These are phyloP conservation scores for Pogonophryne albipinna DNA, from an alignment of 2,797 vertebrate species.

Conservation along the genomic window DNA sequence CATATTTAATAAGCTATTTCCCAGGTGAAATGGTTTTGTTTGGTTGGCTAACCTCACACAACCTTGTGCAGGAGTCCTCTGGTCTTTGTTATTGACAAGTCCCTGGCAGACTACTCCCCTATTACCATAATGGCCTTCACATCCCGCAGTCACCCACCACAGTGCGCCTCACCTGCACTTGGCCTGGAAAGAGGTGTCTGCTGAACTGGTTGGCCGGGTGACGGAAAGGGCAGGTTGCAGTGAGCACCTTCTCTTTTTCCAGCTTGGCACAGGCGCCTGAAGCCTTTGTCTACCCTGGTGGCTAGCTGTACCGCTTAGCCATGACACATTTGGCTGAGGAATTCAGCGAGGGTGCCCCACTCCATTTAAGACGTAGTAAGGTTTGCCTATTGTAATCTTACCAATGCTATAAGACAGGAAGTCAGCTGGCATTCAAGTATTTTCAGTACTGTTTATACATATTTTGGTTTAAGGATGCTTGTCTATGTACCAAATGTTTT, in stretches of 20 bases:
- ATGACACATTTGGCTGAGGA: slow-evolving; percentile 5
- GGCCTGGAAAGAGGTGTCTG: slow-evolving; percentile 83
- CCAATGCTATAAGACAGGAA: slow-evolving; percentile 12
- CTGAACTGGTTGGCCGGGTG: slow-evolving; percentile 87
- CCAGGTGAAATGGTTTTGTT: slow-evolving; percentile 85
- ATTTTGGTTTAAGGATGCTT: slow-evolving; percentile 2
- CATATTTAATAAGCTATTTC: slow-evolving; percentile 88
- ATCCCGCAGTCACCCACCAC: slow-evolving; percentile 85
- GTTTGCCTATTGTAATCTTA: slow-evolving; percentile 13
- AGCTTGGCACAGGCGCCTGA: slow-evolving; percentile 45
- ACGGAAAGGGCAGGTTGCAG: slow-evolving; percentile 88
- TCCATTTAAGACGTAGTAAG: not conserved
- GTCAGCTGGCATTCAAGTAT: not conserved
- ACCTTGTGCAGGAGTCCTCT: slow-evolving; percentile 82
- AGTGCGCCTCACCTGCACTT: slow-evolving; percentile 84
- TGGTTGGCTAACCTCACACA: slow-evolving; percentile 89
- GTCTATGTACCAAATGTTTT: slow-evolving; percentile 4
- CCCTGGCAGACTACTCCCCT: slow-evolving; percentile 86
- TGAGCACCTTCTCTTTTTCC: slow-evolving; percentile 85
- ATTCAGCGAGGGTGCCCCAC: not conserved
- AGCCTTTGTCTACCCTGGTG: slow-evolving; percentile 29
- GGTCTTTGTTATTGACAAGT: slow-evolving; percentile 82
- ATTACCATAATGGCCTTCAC: slow-evolving; percentile 88
- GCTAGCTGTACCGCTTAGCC: slow-evolving; percentile 29
- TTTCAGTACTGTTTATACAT: not conserved